Conservation (phyloP, 2,797 vertebrate genomes). For the Gobio occitaniae region DNA sequence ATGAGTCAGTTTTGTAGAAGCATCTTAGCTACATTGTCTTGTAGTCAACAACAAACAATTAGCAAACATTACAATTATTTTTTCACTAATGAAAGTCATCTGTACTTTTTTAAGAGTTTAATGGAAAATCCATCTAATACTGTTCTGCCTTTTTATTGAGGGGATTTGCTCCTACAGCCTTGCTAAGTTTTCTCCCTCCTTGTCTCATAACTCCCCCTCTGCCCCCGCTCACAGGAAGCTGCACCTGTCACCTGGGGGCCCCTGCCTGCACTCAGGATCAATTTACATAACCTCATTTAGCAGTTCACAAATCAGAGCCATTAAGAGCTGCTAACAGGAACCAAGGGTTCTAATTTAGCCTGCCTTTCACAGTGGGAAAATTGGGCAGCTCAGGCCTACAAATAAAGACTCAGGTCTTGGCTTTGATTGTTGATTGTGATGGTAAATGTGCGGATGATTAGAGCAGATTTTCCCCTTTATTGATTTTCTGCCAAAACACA, state of each 20-base stretch:
- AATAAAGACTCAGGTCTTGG: conserved; percentile 99
- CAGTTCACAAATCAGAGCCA: conserved; percentile 99
- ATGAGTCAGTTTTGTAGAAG: conserved; percentile 24
- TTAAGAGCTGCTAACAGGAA: conserved; percentile 99
- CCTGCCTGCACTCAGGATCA: conserved; percentile 98
- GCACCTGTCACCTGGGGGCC: conserved; percentile 99
- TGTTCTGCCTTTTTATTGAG: conserved; percentile 33
- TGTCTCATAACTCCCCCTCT: conserved; percentile 49
- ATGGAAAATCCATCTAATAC: conserved; percentile 56
- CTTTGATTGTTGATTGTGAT: conserved; percentile 99
- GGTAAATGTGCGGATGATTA: conserved; percentile 99
- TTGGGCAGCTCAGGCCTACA: conserved; percentile 99
- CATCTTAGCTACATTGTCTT: conserved; percentile 23
- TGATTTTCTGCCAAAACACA: conserved; percentile 99
- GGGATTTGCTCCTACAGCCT: conserved; percentile 49
- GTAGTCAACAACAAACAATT: conserved; percentile 23
- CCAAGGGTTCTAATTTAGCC: conserved; percentile 99
- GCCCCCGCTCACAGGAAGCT: conserved; percentile 82
- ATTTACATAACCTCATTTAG: conserved; percentile 99
- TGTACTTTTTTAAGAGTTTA: conserved; percentile 42
- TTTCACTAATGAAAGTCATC: conserved; percentile 47
- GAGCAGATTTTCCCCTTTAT: conserved; percentile 99
- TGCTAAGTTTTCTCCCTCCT: conserved; percentile 63
- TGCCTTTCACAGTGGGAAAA: conserved; percentile 99
- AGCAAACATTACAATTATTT: conserved; percentile 48